Conservation (phyloP, 2,888 invertebrate species). For the Agrochola macilenta region DNA sequence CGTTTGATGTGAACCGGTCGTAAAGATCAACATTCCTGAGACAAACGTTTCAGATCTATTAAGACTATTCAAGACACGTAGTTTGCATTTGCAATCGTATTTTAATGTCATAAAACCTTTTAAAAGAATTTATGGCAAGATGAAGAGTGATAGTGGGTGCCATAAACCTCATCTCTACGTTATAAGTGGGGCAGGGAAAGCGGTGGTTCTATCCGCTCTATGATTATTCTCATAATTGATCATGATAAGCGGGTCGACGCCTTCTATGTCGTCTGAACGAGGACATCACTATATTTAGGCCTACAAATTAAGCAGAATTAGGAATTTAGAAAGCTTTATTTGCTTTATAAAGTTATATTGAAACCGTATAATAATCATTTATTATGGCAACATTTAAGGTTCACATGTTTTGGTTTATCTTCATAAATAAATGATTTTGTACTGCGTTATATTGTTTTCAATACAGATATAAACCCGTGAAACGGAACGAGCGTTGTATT, state of each 20-base stretch:
- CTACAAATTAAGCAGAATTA: constrained; percentile 18
- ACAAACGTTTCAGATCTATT: background rate
- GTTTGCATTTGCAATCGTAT: constrained; percentile 21
- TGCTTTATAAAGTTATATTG: constrained; percentile 6
- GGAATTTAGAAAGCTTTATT: constrained; percentile 47
- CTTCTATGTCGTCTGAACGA: constrained; percentile 37
- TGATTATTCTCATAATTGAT: constrained; percentile 46
- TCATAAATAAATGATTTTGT: background rate
- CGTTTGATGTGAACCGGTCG: constrained; percentile 26
- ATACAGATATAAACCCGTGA: background rate
- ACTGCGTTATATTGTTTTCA: background rate
- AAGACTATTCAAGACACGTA: background rate
- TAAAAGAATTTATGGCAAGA: constrained; percentile 7
- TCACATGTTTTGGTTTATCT: background rate
- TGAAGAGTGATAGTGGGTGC: constrained; percentile 4
- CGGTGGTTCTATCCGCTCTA: constrained; percentile 23
- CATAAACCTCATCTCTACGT: constrained; percentile 3
- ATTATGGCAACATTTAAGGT: background rate
- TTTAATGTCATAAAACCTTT: constrained; percentile 13
- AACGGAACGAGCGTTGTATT: constrained; percentile 8
- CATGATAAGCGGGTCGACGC: constrained; percentile 35
- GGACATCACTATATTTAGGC: constrained; percentile 40
- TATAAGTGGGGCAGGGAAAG: constrained; percentile 41
- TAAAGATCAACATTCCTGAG: constrained; percentile 34
- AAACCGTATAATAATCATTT: background rate